Evolutionary conservation across 1,140 invertebrate species (phyloP), one percentile per base, ranked within the genome.

Genomic region (Drosophila albomicans): DNA sequence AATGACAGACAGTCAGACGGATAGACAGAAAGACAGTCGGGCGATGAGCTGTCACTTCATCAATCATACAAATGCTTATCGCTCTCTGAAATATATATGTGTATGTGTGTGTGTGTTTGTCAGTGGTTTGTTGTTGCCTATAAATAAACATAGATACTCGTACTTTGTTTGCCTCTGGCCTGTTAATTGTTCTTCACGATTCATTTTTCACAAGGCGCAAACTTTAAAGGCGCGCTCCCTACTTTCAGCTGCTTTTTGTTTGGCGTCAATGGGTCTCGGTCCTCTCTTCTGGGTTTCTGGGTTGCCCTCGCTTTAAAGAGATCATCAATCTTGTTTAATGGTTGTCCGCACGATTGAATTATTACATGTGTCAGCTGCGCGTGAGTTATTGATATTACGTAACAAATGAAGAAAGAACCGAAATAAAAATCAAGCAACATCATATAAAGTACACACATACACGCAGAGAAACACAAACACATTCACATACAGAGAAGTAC

Each of bases 251-350:
- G 2, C 35, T 10, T 38, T 7, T 68, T 66, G 52, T 59, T 65
- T 66, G 82, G 84, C 84, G 80, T 70, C 84, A 71, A 66, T 81
- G 74, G 74, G 81, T 81, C 81, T 80, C 8, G 32, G 15, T 16
- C 35, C 25, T 30, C 49, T 16, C 6, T 49, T 49, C 16, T 25
- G 35, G 7, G 35, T 10, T 38, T 8, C 35, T 52, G 11, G n/a
- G 25, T 56, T 56, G 52, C 35, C 54, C 32, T 57, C 41, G 82
- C 84, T 88, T 88, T 88, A 88, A 88, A 88, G 78, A 75, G 81
- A 89, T 91, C 91, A 91, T 91, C 91, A 91, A 91, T 91, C 91
- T 91, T 91, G 76, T 91, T 91, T 91, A 91, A 91, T 91, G 91
- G 91, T 91, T 85, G 79, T 91, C 85, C 88, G 88, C 88, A 90